These are phyloP conservation scores for Tiliacea citrago DNA, from an alignment of 2,888 invertebrate species.

Conservation along the genomic window DNA sequence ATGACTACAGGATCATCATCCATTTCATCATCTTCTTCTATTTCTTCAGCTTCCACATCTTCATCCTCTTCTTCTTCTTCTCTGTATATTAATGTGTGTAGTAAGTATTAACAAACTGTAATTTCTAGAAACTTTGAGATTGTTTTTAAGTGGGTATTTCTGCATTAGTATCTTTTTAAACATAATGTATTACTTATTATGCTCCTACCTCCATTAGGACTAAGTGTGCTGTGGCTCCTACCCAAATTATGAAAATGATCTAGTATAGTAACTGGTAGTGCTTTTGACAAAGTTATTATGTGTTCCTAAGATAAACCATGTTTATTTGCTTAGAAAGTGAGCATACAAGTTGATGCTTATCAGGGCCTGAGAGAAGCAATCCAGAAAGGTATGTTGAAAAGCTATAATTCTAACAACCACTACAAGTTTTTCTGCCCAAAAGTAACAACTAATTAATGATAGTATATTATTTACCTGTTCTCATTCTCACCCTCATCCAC, in stretches of 20 bases:
- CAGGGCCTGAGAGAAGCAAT: no score
- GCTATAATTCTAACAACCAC: background rate
- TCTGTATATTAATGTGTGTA: slow-evolving; percentile 2
- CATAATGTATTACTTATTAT: no score
- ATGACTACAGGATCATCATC: slow-evolving; percentile 86
- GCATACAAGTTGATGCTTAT: no score
- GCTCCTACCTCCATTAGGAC: no score
- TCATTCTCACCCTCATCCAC: slow-evolving; percentile 74
- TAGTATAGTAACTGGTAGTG: no score
- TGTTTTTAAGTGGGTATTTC: background rate
- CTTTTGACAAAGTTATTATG: no score
- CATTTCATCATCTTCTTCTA: slow-evolving; percentile 76
- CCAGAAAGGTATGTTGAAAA: no score
- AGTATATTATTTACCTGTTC: slow-evolving; percentile 55
- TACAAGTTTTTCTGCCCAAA: background rate
- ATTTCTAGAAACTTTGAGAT: background rate
- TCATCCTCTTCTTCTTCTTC: slow-evolving; percentile 62
- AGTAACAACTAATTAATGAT: background rate
- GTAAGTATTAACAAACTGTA: background rate
- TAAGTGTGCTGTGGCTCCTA: no score
- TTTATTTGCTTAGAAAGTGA: no score
- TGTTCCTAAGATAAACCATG: no score
- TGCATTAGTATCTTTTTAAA: no score
- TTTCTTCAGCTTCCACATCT: slow-evolving; percentile 65
- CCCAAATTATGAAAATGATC: no score